Percentiles rank a stretch among this genome's conserved stretches.
Evolutionary conservation across 2,113 vertebrate genomes (phyloP).

Genomic region (Ceyx margarethae): DNA sequence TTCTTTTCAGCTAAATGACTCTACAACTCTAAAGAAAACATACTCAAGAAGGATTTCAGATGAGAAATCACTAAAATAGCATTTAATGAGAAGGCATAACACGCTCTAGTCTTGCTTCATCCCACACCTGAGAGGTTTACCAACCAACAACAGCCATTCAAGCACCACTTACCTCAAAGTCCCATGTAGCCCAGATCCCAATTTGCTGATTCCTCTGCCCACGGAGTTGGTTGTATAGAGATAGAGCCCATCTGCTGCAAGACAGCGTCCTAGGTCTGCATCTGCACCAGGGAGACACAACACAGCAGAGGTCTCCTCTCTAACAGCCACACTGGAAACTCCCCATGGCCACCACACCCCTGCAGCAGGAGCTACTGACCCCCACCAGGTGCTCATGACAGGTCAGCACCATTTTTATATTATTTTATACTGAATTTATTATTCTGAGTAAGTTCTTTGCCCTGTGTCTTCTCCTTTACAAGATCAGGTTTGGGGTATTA

Average conservation of each 20-base stretch:
- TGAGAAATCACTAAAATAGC: neutral
- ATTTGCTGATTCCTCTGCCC: slow-evolving; percentile 95
- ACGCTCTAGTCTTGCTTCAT: neutral
- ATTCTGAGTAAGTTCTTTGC: neutral
- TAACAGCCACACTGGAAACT: neutral
- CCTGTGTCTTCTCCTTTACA: neutral
- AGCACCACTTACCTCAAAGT: slow-evolving; percentile 87
- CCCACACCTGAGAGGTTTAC: neutral
- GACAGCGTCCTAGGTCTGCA: slow-evolving; percentile 93
- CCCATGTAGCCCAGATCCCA: slow-evolving; percentile 96
- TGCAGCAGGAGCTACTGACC: neutral
- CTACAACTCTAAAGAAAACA: neutral
- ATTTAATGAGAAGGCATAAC: neutral
- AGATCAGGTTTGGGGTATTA: neutral
- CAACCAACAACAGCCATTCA: neutral
- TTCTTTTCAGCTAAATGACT: neutral
- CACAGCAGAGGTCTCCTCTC: neutral
- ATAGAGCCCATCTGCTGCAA: slow-evolving; percentile 94
- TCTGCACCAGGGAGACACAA: slow-evolving; percentile 76
- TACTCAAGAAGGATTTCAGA: neutral
- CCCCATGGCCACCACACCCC: neutral
- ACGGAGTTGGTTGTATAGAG: slow-evolving; percentile 97
- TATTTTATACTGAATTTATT: neutral
- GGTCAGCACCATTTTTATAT: neutral
- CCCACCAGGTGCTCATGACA: neutral